These are phyloP conservation scores for Apocrypta bakeri DNA, from an alignment of 1,140 invertebrate species.

Conservation along the genomic window DNA sequence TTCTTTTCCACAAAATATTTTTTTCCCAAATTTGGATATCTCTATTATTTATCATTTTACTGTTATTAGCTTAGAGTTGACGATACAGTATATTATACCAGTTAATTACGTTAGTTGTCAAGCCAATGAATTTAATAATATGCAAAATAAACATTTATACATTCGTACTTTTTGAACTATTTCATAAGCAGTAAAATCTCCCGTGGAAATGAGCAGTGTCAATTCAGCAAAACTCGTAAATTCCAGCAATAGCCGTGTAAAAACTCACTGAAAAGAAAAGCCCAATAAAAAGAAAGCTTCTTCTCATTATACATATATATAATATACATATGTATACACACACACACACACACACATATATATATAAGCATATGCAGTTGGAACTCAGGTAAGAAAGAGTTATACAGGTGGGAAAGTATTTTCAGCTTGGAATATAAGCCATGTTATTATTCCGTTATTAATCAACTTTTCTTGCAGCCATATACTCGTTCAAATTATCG, in stretches of 20 bases:
- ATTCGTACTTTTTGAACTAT: not conserved
- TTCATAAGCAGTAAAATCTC: not conserved
- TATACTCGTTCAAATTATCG: constrained; percentile 2
- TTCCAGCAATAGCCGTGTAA: not conserved
- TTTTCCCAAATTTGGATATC: too few species aligned
- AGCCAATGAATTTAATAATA: too few species aligned
- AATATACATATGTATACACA: too few species aligned
- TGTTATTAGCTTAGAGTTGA: too few species aligned
- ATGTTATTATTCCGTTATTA: constrained; percentile 47
- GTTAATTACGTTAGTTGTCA: too few species aligned
- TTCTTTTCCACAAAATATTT: too few species aligned
- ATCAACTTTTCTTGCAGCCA: constrained; percentile 37
- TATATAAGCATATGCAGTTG: too few species aligned
- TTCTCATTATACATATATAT: too few species aligned
- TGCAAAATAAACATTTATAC: not conserved
- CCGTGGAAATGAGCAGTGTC: not conserved
- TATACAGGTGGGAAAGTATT: constrained; percentile 32
- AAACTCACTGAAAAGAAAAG: constrained; percentile 5
- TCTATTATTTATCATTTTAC: too few species aligned
- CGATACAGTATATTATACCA: too few species aligned
- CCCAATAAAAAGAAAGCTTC: constrained; percentile 4
- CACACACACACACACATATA: too few species aligned
- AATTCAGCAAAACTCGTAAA: not conserved
- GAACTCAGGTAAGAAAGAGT: not conserved
- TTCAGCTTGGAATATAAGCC: constrained; percentile 4